These are phyloP conservation scores for Antheraea pernyi DNA, from an alignment of 1,140 invertebrate genomes.

Conservation along the genomic window DNA sequence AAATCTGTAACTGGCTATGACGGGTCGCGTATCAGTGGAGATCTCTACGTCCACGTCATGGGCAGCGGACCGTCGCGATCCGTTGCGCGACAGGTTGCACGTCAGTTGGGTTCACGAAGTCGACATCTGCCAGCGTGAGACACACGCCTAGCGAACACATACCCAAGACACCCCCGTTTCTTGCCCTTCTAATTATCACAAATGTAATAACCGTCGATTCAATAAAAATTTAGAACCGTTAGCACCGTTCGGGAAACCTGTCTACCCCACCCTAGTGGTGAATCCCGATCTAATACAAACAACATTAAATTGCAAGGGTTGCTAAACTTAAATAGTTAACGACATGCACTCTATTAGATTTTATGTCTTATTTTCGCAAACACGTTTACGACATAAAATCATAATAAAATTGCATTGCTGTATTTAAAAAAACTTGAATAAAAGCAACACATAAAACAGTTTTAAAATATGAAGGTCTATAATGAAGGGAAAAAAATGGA, in stretches of 20 bases:
- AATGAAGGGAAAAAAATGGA: background rate
- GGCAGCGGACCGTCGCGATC: slow-evolving; percentile 63
- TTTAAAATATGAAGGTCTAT: too few species aligned
- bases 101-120: slow-evolving; percentile 53
- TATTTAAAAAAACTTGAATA: background rate
- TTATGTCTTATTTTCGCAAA: slow-evolving; percentile 37
- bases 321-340: slow-evolving; percentile 52
- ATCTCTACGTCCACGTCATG: slow-evolving; percentile 40
- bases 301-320: slow-evolving; percentile 67
- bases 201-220: slow-evolving; percentile 44
- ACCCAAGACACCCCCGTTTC: slow-evolving; percentile 57
- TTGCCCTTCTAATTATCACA: slow-evolving; percentile 63
- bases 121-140: slow-evolving; percentile 54
- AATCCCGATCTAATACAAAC: slow-evolving; percentile 50
- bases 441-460: background rate
- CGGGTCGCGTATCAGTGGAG: slow-evolving; percentile 42
- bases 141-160: slow-evolving; percentile 37
- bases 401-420: background rate
- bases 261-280: slow-evolving; percentile 37
- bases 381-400: background rate
- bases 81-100: slow-evolving; percentile 73
- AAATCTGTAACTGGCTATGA: background rate
- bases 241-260: slow-evolving; percentile 69
- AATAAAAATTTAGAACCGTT: slow-evolving; percentile 70
- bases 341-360: slow-evolving; percentile 30